Percentiles rank a stretch among this genome's conserved stretches.
phyloP scores from a whole-genome alignment of 2,888 invertebrate species.

The Coecobrya sp. region DNA sequence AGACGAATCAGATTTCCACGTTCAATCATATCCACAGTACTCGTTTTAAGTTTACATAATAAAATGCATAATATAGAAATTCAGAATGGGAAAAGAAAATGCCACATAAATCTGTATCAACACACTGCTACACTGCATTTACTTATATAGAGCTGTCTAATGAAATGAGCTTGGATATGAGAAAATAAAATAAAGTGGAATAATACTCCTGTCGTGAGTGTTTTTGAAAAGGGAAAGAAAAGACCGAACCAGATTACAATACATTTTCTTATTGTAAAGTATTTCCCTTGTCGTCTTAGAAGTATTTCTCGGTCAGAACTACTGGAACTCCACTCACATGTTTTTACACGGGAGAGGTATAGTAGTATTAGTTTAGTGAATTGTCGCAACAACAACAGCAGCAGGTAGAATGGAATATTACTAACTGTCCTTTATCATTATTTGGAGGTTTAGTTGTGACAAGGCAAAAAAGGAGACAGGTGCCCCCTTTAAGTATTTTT shows the following conservation, averaged over 20 bases:
- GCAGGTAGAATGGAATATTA: neutral
- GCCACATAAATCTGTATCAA: neutral
- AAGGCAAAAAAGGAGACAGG: neutral
- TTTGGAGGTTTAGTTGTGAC: neutral
- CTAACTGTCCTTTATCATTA: neutral
- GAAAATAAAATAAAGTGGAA: neutral
- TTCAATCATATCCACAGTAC: constrained; percentile 15
- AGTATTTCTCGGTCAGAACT: neutral
- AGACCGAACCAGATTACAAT: neutral
- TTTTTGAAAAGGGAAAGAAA: neutral
- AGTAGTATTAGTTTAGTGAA: too few species aligned
- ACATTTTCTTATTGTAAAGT: neutral
- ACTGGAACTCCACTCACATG: neutral
- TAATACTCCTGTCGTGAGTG: neutral
- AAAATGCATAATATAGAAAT: neutral
- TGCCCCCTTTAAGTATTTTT: neutral
- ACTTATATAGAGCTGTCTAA: neutral
- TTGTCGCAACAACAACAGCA: too few species aligned
- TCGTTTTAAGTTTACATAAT: neutral
- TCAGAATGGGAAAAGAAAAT: neutral
- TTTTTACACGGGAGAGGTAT: too few species aligned
- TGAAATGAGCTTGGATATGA: neutral
- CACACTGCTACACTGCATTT: neutral
- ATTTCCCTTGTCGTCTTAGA: neutral
- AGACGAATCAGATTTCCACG: constrained; percentile 38